Evolutionary conservation across 2,888 invertebrate genomes (phyloP), one percentile per base, ranked within the genome.

Genomic region (Arenicola marina): DNA sequence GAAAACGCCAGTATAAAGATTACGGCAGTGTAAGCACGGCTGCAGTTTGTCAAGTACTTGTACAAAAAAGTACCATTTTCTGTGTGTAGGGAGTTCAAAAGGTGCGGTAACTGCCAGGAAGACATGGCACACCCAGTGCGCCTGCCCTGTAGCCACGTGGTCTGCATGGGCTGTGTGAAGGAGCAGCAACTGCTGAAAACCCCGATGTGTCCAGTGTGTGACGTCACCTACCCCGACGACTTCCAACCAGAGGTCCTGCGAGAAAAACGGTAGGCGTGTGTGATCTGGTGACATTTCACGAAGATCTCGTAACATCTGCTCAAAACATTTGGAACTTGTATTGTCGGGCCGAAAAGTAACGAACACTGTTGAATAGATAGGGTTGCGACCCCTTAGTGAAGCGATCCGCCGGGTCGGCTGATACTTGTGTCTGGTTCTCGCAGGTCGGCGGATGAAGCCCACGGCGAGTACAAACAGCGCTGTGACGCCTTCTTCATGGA

Each of bases 71-170:
- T n/a, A n/a, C n/a, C n/a, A n/a, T n/a, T n/a, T n/a, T n/a, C n/a
- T n/a, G n/a, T n/a, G n/a, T n/a, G 15, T 29, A 58, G 53, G 28
- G 53, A 45, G 7, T 32, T 53, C 7, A 33, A 45, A 24, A 21
- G 28, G 26, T 65, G 65, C 45, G 31, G 59, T 4, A 55, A 64
- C 4, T 78, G 78, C 71, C 71, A 71, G n/a, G 55, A 61, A 4
- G 63, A 61, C 18, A 64, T 77, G 55, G 70, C 72, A 31, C 70
- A 67, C n/a, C 75, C 75, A 4, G 63, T 78, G 29, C 55, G 64
- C 15, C 63, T 78, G 51, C 76, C 78, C 1, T 78, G 78, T 68
- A 63, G 66, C 28, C 71, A 77, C 61, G 34, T 68, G 4, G 56
- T 78, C 28, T 78, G 78, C 66, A 59, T 67, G 21, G 60, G 62